Base-by-base conservation (phyloP, 2,797 vertebrate species). In the Paguma larvata region DNA sequence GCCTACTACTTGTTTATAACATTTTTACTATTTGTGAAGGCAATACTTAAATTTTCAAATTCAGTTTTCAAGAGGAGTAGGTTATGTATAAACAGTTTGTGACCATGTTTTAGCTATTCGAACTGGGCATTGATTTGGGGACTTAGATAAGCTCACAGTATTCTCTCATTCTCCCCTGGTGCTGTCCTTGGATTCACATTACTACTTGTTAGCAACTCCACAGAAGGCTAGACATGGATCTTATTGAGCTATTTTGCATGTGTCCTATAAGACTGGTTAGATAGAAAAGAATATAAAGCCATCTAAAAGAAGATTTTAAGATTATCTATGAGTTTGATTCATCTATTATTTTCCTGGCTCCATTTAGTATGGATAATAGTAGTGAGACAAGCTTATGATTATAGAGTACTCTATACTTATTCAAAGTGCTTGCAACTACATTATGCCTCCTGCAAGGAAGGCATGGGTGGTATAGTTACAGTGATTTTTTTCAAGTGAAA, bases 321-420 rank as follows among this genome's bases (percentile, higher is more conserved):
- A 93, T 93, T 92, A 95, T 90, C 88, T 95, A 32, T 94, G 78
- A 73, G 1, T 97, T 92, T 95, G n/a, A 88, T 79, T 94, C 67
- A 85, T 91, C 53, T 79, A 5, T 87, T 97, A 93, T 97, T 95
- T 98, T 94, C 80, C 75, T 93, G 80, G 25, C 46, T 94, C 65
- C 62, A 85, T 96, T 95, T 95, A 90, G 78, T 62, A 63, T 59
- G 46, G 67, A 62, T 62, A 87, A 96, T 94, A 75, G 79, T 59
- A 83, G 62, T 86, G 91, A 90, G 72, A 67, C 23, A 83, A 77
- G 30, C 86, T 89, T 87, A 73, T 94, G 78, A 93, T 92, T 97
- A 89, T 68, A 51, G 92, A 94, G 59, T 70, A 88, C 53, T 85
- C 53, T 90, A 38, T 73, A 62, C 62, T 88, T 92, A 96, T 53